Conservation (phyloP, 2,797 vertebrate genomes). For the Tiaroga cobitis region DNA sequence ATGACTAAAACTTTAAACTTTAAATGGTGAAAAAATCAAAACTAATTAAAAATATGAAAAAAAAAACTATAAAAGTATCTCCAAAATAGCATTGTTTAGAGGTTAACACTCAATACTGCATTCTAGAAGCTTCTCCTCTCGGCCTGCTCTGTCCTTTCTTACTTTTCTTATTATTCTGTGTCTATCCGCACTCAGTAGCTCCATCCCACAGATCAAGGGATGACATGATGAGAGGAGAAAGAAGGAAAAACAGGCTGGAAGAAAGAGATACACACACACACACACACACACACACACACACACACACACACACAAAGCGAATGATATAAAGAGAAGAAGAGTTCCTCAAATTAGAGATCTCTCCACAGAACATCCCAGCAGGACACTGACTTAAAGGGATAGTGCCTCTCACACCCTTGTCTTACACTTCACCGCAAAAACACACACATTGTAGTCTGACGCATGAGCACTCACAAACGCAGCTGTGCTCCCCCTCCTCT, state of each 20-base stretch:
- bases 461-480: conserved; percentile 40
- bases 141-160: conserved; percentile 43
- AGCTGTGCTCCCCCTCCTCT: conserved; percentile 42
- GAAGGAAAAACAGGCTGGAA: conserved; percentile 70
- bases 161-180: conserved; percentile 64
- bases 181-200: conserved; percentile 62
- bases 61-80: background rate
- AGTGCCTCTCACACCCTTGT: conserved; percentile 45
- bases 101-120: conserved; percentile 69
- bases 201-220: conserved; percentile 72
- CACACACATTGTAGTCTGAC: conserved; percentile 50
- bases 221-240: conserved; percentile 71
- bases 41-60: background rate
- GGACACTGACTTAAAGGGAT: conserved; percentile 68
- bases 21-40: background rate
- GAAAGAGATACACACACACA: conserved; percentile 16
- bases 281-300: conserved; percentile 34
- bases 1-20: background rate
- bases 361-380: conserved; percentile 64
- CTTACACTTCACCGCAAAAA: conserved; percentile 38
- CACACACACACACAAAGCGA: conserved; percentile 39
- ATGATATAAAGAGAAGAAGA: conserved; percentile 57
- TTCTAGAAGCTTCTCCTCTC: conserved; percentile 17
- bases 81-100: conserved; percentile 56
- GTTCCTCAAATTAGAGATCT: conserved; percentile 71